A percentile compares a stretch with the other conserved stretches of the same genome.
phyloP scores from a whole-genome alignment of 1,140 invertebrate species.

The Drosophila parabipectinata region DNA sequence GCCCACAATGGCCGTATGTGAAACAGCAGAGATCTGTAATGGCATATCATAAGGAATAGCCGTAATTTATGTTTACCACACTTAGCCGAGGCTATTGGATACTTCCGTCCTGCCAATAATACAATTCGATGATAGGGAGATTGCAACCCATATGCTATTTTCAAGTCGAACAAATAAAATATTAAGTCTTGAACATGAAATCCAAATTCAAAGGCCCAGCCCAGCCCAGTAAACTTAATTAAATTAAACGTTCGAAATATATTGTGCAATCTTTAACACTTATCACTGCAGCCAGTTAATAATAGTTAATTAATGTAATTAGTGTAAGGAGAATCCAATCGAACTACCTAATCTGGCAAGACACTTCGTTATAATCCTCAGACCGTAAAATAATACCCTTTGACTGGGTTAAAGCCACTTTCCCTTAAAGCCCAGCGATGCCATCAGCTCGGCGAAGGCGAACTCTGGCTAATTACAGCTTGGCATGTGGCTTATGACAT shows the following conservation, averaged over 20 bases:
- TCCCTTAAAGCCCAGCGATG: conserved; percentile 30
- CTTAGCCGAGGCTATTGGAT: conserved; percentile 22
- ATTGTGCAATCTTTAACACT: not conserved
- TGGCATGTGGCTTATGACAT: conserved; percentile 76
- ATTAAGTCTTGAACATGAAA: too few species aligned
- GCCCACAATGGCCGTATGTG: conserved; percentile 38
- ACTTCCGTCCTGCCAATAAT: conserved; percentile 16
- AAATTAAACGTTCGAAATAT: too few species aligned
- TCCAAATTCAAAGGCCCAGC: too few species aligned
- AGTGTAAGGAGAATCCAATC: not conserved
- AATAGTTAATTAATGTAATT: conserved; percentile 1
- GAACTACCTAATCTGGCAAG: conserved; percentile 7
- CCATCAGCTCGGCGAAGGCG: conserved; percentile 34
- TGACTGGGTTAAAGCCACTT: conserved; percentile 26
- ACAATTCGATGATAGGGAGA: not conserved
- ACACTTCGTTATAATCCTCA: conserved; percentile 5
- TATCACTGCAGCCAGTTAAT: not conserved
- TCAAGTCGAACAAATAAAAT: too few species aligned
- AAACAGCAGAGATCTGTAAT: conserved; percentile 43
- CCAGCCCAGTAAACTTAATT: too few species aligned
- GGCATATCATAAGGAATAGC: conserved; percentile 45
- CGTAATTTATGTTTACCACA: conserved; percentile 32
- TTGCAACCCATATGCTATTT: too few species aligned
- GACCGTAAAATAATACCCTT: conserved; percentile 8
- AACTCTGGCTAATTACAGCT: conserved; percentile 64